Evolutionary conservation across 1,140 invertebrate genomes (phyloP).

Genomic region (Ceratosolen solmsi): DNA sequence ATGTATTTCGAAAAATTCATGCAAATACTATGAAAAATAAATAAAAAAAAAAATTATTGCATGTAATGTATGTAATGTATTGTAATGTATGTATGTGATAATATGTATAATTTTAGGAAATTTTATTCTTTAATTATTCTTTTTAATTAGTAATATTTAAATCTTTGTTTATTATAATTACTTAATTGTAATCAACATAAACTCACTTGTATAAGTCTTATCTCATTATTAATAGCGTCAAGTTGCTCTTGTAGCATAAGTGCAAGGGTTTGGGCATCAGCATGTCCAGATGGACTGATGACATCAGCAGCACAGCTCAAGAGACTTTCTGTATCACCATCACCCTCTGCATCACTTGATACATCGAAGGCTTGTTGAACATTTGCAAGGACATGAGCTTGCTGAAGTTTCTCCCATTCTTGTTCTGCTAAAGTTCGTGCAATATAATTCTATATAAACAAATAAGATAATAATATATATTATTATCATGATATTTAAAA

Average conservation of each 20-base stretch:
- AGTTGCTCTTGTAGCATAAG: constrained; percentile 99
- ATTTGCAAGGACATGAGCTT: constrained; percentile 93
- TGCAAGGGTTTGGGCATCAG: constrained; percentile 97
- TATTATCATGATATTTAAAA: no score
- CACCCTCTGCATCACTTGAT: constrained; percentile 84
- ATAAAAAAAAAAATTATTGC: no score
- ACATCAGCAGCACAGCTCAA: constrained; percentile 81
- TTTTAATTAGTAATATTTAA: no score
- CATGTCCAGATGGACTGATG: constrained; percentile 85
- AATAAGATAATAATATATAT: no score
- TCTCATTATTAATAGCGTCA: constrained; percentile 99
- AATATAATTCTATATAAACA: constrained; percentile 65
- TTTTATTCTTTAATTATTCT: no score
- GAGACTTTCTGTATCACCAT: constrained; percentile 84
- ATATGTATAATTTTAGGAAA: no score
- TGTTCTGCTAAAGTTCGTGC: constrained; percentile 80
- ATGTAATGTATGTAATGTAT: no score
- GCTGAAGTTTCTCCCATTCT: constrained; percentile 96
- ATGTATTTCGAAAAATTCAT: no score
- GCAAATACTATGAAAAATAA: no score
- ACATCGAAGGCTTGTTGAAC: constrained; percentile 92
- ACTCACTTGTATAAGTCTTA: constrained; percentile 77
- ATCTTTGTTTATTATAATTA: no score
- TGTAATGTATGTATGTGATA: no score
- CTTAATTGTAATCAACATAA: no score